phyloP scores from a whole-genome alignment of 2,888 invertebrate genomes.

The Coelogynopora nodosa region DNA sequence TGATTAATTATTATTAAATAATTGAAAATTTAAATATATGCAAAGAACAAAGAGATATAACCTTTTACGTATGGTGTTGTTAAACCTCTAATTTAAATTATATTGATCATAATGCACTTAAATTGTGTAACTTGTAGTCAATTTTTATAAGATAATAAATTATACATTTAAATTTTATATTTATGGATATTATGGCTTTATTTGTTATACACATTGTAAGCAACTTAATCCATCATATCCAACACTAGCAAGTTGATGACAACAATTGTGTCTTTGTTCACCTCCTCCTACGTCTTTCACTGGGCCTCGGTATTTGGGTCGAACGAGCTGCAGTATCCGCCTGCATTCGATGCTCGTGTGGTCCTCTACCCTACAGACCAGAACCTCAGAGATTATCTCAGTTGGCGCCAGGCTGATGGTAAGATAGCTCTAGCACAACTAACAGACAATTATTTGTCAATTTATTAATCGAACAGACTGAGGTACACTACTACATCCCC shows the following conservation, averaged over 20 bases:
- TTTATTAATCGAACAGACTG: neutral
- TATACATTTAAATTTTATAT: too few relatives aligned
- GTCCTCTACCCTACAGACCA: slow-evolving; percentile 81
- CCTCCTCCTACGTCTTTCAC: slow-evolving; percentile 78
- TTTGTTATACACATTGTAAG: too few relatives aligned
- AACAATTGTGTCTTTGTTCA: slow-evolving; percentile 80
- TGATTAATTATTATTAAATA: too few relatives aligned
- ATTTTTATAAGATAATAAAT: too few relatives aligned
- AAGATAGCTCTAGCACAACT: neutral
- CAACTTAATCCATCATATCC: too few relatives aligned
- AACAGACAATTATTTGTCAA: neutral
- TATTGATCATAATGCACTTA: too few relatives aligned
- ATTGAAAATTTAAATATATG: too few relatives aligned
- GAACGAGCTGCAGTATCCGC: slow-evolving; percentile 73
- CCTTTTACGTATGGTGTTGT: too few relatives aligned
- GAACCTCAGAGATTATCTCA: slow-evolving; percentile 67
- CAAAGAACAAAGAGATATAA: too few relatives aligned
- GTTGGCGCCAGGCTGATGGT: slow-evolving; percentile 59
- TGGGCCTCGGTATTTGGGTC: slow-evolving; percentile 78
- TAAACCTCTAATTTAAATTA: too few relatives aligned
- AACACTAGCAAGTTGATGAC: slow-evolving; percentile 77
- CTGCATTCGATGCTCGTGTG: slow-evolving; percentile 84
- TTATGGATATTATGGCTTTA: too few relatives aligned
- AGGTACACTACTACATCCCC: neutral
- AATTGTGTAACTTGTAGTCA: too few relatives aligned